Evolutionary conservation across 1,140 invertebrate species (phyloP).

Genomic region (Lutraria rhynchaena): DNA sequence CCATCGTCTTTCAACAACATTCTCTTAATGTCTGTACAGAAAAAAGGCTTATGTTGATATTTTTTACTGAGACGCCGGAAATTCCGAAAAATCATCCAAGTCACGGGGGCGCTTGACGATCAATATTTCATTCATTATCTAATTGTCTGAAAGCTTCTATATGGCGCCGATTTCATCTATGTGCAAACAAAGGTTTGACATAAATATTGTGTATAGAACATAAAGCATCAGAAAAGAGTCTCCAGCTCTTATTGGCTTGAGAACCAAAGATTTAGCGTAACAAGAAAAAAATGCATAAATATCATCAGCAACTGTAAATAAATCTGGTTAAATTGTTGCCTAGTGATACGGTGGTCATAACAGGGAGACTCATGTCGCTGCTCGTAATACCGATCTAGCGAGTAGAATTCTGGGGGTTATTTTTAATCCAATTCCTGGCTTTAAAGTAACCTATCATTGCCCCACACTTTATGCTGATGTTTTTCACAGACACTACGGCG

Average conservation of each 20-base stretch:
- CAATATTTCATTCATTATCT: conserved; percentile 51
- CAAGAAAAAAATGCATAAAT: conserved; percentile 4
- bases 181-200: conserved; percentile 29
- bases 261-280: conserved; percentile 12
- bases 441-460: too few species aligned
- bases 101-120: conserved; percentile 31
- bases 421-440: too few species aligned
- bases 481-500: too few species aligned
- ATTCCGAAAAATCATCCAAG: conserved; percentile 39
- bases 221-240: conserved; percentile 15
- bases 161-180: conserved; percentile 40
- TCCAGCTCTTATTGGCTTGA: conserved; percentile 10
- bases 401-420: too few species aligned
- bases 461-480: too few species aligned
- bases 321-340: background rate
- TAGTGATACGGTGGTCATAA: too few species aligned
- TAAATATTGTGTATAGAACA: conserved; percentile 9
- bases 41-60: conserved; percentile 5
- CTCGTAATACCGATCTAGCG: too few species aligned
- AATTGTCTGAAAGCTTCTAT: conserved; percentile 50
- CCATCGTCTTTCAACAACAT: conserved; percentile 2
- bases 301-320: conserved; percentile 8
- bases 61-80: conserved; percentile 23
- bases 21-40: conserved; percentile 4
- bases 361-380: too few species aligned